Evolutionary conservation across 2,797 vertebrate species (phyloP), one percentile per base, ranked within the genome.

Genomic region (Coregonus ussuriensis): DNA sequence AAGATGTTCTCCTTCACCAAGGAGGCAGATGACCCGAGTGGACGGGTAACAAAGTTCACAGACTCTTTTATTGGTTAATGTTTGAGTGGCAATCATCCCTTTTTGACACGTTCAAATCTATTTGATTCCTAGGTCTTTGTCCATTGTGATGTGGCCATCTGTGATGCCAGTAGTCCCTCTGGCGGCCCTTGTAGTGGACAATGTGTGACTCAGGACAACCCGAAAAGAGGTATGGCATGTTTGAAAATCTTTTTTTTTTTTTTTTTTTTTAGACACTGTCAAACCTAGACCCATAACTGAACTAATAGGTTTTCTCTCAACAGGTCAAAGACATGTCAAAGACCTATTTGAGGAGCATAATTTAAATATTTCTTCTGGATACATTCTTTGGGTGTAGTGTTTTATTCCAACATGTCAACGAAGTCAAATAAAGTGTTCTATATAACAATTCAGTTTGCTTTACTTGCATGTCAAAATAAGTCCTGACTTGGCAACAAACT

Each of bases 71-170:
- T n/a, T n/a, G n/a, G n/a, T n/a, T n/a, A n/a, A n/a, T n/a, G n/a
- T n/a, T n/a, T n/a, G n/a, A n/a, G n/a, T n/a, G n/a, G n/a, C n/a
- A n/a, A n/a, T n/a, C n/a, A n/a, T n/a, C n/a, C n/a, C n/a, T n/a
- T n/a, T n/a, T n/a, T n/a, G n/a, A n/a, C n/a, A n/a, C n/a, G n/a
- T n/a, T 41, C 9, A 9, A 47, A 11, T 13, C 1, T 67, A 18
- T 21, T 35, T 2, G 3, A 33, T 5, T 72, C 29, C 81, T 68
- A 97, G 95, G 76, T 96, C 0, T 95, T 92, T 41, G 90, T 96
- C 81, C 95, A 96, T 81, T 96, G 95, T 82, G 94, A 92, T 0
- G 88, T 93, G 54, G 77, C 92, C 33, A 87, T 96, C 81, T 96
- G 95, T 81, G 92, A 94, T 15, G 15, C 85, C 25, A 82, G 63